Percentiles rank a stretch among this genome's conserved stretches.
These are phyloP conservation scores for Bellardia pandia DNA, from an alignment of 2,888 invertebrate genomes.

Conservation along the genomic window DNA sequence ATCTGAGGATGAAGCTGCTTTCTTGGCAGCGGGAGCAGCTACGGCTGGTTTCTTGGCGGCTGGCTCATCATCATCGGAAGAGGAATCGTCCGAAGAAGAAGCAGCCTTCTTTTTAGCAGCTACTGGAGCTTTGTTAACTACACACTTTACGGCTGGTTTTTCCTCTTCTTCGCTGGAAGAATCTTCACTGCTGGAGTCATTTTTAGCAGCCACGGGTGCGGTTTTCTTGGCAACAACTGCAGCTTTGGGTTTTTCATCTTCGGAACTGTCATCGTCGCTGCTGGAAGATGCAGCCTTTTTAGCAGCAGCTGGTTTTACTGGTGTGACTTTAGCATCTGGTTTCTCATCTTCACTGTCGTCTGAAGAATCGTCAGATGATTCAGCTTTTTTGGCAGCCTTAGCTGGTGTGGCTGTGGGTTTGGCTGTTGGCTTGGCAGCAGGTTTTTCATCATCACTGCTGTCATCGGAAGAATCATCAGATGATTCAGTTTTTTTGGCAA, in stretches of 20 bases:
- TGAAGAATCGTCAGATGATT: conserved; percentile 53
- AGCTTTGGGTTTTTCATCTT: conserved; percentile 68
- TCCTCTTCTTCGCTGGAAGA: conserved; percentile 77
- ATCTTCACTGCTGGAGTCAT: conserved; percentile 76
- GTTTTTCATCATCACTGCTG: conserved; percentile 75
- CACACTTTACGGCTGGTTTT: conserved; percentile 77
- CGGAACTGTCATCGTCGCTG: conserved; percentile 80
- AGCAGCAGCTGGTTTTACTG: conserved; percentile 69
- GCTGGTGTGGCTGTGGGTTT: conserved; percentile 70
- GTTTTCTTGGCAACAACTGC: conserved; percentile 60
- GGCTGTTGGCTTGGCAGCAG: conserved; percentile 34
- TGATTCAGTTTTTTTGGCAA: conserved; percentile 59
- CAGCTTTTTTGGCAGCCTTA: conserved; percentile 52
- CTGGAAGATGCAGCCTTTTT: conserved; percentile 78
- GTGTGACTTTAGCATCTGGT: conserved; percentile 74
- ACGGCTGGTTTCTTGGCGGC: conserved; percentile 76
- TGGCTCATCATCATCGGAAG: conserved; percentile 81
- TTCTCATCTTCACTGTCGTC: conserved; percentile 65
- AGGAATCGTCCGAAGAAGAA: conserved; percentile 84
- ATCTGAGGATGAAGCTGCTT: conserved; percentile 83
- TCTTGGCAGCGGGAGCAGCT: conserved; percentile 74
- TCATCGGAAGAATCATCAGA: conserved; percentile 80
- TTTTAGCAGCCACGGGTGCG: conserved; percentile 61
- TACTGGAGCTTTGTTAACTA: conserved; percentile 76
- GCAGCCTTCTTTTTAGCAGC: conserved; percentile 80